Evolutionary conservation across 2,888 invertebrate species (phyloP), one percentile per base, ranked within the genome.

Genomic region (Oligia fasciuncula): DNA sequence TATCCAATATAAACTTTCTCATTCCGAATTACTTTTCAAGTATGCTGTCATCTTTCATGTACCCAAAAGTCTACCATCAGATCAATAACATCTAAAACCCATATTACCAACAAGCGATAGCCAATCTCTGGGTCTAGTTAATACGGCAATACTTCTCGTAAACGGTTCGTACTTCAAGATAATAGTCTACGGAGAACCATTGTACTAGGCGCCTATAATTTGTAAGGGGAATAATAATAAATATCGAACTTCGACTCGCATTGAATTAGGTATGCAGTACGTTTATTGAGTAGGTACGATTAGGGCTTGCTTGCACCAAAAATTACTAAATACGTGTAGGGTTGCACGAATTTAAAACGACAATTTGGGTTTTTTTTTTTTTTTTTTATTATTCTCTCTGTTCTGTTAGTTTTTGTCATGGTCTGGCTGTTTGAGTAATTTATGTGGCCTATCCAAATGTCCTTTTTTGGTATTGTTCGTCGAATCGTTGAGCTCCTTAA

Each of bases 121-220:
- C 57, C 83, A 79, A 83, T 83, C 40, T 51, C 23, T 54, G 40
- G 40, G 6, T 77, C 35, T 62, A n/a, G 62, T 35, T 80, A 85
- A 80, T 68, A 72, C 35, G 8, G 62, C 85, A 63, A 81, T 85
- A 85, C 80, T 85, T 81, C 73, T 73, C 51, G 67, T 43, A 60
- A 81, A 65, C 35, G 85, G 49, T 85, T 68, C 57, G 67, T 84
- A 71, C 67, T 79, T 79, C 73, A 66, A 71, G 60, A 72, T 83
- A 83, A 77, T 80, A 40, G 71, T 60, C 63, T 46, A 40, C 68
- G 9, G 62, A 76, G 66, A 43, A 73, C 86, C 73, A 79, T 73
- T 79, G 76, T 83, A 81, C 82, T 23, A 81, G 76, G 85, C 62
- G 43, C 40, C 62, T 29, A 83, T 83, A 81, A 85, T 81, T 85